Base-by-base conservation (phyloP, 2,888 invertebrate genomes). In the Meteorus cinctellus region DNA sequence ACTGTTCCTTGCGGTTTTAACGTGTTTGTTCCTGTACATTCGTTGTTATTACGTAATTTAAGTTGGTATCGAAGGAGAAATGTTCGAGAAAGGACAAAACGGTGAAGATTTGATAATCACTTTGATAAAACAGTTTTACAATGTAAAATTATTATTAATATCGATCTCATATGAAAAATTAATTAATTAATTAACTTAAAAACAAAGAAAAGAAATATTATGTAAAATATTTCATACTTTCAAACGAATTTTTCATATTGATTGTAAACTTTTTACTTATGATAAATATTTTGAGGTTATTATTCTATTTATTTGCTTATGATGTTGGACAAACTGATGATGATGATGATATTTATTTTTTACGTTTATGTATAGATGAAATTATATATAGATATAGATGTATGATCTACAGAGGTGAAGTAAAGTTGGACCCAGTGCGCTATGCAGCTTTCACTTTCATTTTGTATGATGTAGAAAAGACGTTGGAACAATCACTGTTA, bases 401-500 rank as follows among this genome's bases (percentile, higher is more conserved):
- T n/a, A 48, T 48, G 48, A 55, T 55, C 55, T 55, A n/a, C 19
- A 55, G 55, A 55, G 55, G 55, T 55, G 55, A 55, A 55, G 55
- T 55, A 55, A 55, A 55, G 55, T 55, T 55, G 55, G 55, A n/a
- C 55, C 55, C 55, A 19, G 55, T 55, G 55, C n/a, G 55, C 55
- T 55, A 55, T 55, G 65, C 55, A 69, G 69, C 69, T 69, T 69
- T 69, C 69, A 69, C 69, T 69, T 69, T 69, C 55, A 19, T 51
- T 19, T 51, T 2, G 55, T 55, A 8, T n/a, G 19, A 48, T 48
- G n/a, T 69, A 69, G 34, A 34, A 34, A 34, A 6, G 51, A 69
- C 69, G 27, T 27, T 41, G n/a, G 29, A 69, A 51, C 34, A 69
- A 51, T 69, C 69, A 10, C 55, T 69, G 4, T 31, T 27, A 0